Percentiles rank a stretch among this genome's conserved stretches.
Conservation (phyloP, 2,888 invertebrate species). For the Villa cingulata region DNA sequence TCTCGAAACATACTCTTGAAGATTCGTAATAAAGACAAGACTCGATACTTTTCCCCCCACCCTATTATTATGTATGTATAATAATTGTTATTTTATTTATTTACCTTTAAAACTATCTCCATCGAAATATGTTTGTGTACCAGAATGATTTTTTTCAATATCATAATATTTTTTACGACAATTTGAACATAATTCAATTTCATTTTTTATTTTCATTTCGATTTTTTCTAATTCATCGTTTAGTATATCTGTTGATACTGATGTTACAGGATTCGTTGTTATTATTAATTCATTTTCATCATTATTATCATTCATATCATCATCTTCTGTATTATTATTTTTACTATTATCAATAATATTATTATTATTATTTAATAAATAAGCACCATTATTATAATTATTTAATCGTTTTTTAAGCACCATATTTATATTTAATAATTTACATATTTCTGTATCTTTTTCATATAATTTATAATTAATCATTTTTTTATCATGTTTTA, state of each 20-base stretch:
- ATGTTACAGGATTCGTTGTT: too few species aligned
- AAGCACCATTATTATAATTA: slow-evolving; percentile 18
- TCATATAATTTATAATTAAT: slow-evolving; percentile 31
- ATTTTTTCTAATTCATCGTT: background rate
- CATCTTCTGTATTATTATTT: too few species aligned
- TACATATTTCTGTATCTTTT: slow-evolving; percentile 31
- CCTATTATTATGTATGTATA: too few species aligned
- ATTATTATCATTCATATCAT: slow-evolving; percentile 1
- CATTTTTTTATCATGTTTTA: slow-evolving; percentile 33
- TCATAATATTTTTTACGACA: slow-evolving; percentile 35
- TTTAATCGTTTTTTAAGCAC: slow-evolving; percentile 26
- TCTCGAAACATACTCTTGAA: too few species aligned
- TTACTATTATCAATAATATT: too few species aligned
- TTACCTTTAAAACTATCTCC: slow-evolving; percentile 24
- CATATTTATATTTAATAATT: slow-evolving; percentile 27
- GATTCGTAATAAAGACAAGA: too few species aligned
- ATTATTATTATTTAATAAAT: slow-evolving; percentile 11
- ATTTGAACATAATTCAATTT: slow-evolving; percentile 31
- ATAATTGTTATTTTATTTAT: slow-evolving; percentile 6
- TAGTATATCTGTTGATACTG: too few species aligned
- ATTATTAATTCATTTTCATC: too few species aligned
- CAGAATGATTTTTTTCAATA: slow-evolving; percentile 26
- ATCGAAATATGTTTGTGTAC: slow-evolving; percentile 27
- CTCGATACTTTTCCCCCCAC: too few species aligned
- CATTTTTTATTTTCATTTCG: background rate